These are phyloP conservation scores for Hypselothyrea guttata DNA, from an alignment of 2,888 invertebrate genomes.

Conservation along the genomic window DNA sequence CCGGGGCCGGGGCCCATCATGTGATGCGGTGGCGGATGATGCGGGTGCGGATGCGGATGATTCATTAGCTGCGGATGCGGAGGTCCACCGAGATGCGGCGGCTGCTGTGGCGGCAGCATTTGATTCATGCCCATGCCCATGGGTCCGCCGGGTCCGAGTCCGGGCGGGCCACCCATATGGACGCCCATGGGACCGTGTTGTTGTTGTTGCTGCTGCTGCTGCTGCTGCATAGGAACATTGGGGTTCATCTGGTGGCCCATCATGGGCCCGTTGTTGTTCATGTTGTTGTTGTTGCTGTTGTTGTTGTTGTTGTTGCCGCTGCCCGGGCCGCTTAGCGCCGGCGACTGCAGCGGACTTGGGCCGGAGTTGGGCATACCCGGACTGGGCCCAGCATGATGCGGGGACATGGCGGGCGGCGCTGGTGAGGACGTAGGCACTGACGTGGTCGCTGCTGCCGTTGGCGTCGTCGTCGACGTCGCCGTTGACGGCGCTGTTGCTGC, in stretches of 20 bases:
- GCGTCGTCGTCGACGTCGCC: conserved; percentile 53
- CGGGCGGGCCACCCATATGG: conserved; percentile 71
- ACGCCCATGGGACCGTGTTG: conserved; percentile 80
- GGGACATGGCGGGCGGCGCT: conserved; percentile 83
- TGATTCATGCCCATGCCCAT: conserved; percentile 82
- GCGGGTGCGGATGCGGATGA: conserved; percentile 68
- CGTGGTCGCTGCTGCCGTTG: conserved; percentile 67
- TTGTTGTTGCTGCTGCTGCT: conserved; percentile 52
- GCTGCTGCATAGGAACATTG: conserved; percentile 82
- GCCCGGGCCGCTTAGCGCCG: conserved; percentile 54
- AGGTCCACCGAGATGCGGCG: conserved; percentile 73
- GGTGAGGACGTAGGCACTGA: conserved; percentile 81
- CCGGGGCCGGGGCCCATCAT: conserved; percentile 75
- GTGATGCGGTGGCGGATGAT: conserved; percentile 77
- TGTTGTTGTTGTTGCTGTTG: conserved; percentile 54
- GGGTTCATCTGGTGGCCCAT: conserved; percentile 81
- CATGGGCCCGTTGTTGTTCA: conserved; percentile 76
- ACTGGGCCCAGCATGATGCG: conserved; percentile 79
- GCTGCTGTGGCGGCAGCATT: conserved; percentile 79
- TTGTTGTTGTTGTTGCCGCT: conserved; percentile 58
- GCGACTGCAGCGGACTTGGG: conserved; percentile 78
- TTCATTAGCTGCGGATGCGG: conserved; percentile 79
- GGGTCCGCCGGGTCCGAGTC: conserved; percentile 73
- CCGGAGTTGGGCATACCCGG: conserved; percentile 72
- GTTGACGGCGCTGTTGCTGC: too few species aligned